Percentiles rank a stretch among this genome's conserved stretches.
Conservation (phyloP, 1,140 invertebrate species). For the Drosophila obscura region DNA sequence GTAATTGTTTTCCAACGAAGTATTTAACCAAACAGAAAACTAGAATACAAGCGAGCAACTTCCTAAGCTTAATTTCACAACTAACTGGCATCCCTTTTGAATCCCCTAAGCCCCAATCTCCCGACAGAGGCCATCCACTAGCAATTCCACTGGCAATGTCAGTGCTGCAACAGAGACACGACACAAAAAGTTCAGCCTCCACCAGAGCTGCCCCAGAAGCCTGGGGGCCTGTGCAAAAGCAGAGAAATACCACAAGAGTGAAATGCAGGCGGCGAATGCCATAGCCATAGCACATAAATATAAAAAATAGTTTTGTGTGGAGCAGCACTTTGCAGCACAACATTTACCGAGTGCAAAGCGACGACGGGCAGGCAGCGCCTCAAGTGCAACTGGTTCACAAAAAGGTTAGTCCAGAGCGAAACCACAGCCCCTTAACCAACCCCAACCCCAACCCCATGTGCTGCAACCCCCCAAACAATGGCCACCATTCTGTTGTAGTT, state of each 20-base stretch:
- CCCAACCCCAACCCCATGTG: slow-evolving; percentile 12
- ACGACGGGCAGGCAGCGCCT: slow-evolving; percentile 21
- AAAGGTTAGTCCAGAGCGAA: slow-evolving; percentile 34
- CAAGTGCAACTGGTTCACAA: slow-evolving; percentile 44
- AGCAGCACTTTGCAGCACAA: slow-evolving; percentile 38
- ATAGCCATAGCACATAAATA: slow-evolving; percentile 12
- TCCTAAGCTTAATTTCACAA: too few relatives aligned
- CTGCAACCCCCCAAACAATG: slow-evolving; percentile 49
- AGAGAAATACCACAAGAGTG: slow-evolving; percentile 20
- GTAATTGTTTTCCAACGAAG: too few relatives aligned
- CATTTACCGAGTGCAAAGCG: slow-evolving; percentile 23
- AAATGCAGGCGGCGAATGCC: slow-evolving; percentile 15
- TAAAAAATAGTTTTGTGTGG: slow-evolving; percentile 43
- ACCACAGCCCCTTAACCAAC: slow-evolving; percentile 10
- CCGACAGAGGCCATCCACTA: too few relatives aligned
- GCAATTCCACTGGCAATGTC: background rate
- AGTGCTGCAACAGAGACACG: background rate
- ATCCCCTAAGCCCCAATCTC: background rate
- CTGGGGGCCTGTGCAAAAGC: slow-evolving; percentile 16
- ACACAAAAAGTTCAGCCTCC: too few relatives aligned
- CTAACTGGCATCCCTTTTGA: background rate
- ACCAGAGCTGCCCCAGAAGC: background rate
- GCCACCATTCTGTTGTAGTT: slow-evolving; percentile 51
- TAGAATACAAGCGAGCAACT: too few relatives aligned
- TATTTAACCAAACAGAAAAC: too few relatives aligned